These are phyloP conservation scores for Lithosia quadra DNA, from an alignment of 2,888 invertebrate genomes.

Conservation along the genomic window DNA sequence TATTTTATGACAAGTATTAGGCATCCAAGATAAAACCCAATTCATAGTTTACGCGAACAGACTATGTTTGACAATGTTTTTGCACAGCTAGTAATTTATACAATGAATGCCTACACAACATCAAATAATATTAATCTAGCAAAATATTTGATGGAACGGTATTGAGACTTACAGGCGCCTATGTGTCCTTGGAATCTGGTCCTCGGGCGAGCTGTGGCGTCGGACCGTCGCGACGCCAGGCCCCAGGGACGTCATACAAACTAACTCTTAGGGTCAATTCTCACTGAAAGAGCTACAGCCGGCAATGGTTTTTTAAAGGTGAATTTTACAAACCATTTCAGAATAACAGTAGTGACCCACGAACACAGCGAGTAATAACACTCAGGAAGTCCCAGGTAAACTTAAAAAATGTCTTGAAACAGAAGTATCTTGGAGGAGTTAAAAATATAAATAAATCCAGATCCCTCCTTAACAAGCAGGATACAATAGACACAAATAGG, in stretches of 20 bases:
- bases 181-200: constrained; percentile 38
- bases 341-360: no score
- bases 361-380: no score
- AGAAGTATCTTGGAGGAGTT: no score
- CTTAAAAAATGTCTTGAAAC: no score
- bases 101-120: not conserved
- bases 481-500: no score
- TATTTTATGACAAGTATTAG: no score
- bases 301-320: not conserved
- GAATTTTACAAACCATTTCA: not conserved
- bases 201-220: constrained; percentile 29
- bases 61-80: no score
- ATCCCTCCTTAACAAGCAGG: no score
- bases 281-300: not conserved
- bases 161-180: constrained; percentile 42
- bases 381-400: no score
- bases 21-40: no score
- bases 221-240: constrained; percentile 35
- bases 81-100: not conserved
- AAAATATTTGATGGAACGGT: constrained; percentile 12
- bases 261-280: constrained; percentile 8
- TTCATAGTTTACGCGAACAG: no score
- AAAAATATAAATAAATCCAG: no score
- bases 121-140: not conserved
- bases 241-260: constrained; percentile 24